Conservation (phyloP, 2,888 invertebrate species). For the Apamea crenata region DNA sequence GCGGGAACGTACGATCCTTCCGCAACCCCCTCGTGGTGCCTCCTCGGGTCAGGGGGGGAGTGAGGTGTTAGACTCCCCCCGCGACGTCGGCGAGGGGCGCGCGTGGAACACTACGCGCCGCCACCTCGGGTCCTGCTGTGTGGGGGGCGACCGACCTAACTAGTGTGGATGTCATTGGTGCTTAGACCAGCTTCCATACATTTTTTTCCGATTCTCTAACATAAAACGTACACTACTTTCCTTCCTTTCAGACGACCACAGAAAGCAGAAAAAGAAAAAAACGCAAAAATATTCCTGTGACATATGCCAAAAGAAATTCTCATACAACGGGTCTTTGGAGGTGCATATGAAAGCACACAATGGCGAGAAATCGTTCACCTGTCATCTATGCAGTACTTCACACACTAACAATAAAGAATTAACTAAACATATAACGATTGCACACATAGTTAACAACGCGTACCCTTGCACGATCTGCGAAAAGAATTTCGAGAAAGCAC, state of each 20-base stretch:
- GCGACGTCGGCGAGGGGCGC: too few species aligned
- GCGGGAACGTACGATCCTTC: too few species aligned
- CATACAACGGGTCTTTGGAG: constrained; percentile 76
- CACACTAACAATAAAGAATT: constrained; percentile 80
- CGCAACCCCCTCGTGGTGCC: too few species aligned
- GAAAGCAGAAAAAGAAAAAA: constrained; percentile 47
- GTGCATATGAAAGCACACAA: constrained; percentile 75
- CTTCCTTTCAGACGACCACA: constrained; percentile 56
- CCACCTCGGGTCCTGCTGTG: too few species aligned
- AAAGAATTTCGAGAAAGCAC: constrained; percentile 76
- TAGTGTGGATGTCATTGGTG: too few species aligned
- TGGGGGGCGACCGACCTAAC: too few species aligned
- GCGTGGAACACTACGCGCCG: too few species aligned
- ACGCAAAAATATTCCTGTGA: constrained; percentile 66
- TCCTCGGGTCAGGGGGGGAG: too few species aligned
- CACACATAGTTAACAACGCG: constrained; percentile 72
- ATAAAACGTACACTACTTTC: background rate
- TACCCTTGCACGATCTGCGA: constrained; percentile 80
- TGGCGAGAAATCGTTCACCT: constrained; percentile 79
- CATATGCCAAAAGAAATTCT: constrained; percentile 73
- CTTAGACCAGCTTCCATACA: too few species aligned
- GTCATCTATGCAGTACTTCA: constrained; percentile 77
- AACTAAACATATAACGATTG: constrained; percentile 77
- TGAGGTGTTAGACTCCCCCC: too few species aligned
- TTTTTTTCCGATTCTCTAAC: background rate